Evolutionary conservation across 1,140 invertebrate genomes (phyloP).

Genomic region (Drosophila ananassae): DNA sequence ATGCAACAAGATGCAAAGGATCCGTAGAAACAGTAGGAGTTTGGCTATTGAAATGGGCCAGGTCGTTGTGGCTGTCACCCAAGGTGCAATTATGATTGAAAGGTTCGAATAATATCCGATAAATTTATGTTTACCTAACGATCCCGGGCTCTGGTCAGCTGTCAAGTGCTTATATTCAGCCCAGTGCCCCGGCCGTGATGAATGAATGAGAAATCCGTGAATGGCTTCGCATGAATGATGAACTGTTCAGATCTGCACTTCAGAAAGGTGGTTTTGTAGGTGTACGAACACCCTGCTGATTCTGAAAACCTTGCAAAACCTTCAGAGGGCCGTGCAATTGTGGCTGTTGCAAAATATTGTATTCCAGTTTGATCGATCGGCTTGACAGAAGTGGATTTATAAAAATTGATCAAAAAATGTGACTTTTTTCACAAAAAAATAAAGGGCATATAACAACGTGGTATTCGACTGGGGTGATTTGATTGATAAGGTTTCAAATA

Average conservation of each 20-base stretch:
- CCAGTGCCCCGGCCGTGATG: conserved; percentile 43
- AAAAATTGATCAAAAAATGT: conserved; percentile 56
- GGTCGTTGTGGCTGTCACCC: conserved; percentile 53
- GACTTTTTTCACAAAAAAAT: conserved; percentile 44
- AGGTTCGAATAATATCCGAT: conserved; percentile 83
- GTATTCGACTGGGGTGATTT: background rate
- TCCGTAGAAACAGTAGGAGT: conserved; percentile 53
- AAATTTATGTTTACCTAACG: conserved; percentile 82
- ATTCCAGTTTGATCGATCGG: conserved; percentile 60
- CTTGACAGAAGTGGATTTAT: conserved; percentile 16
- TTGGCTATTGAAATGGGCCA: conserved; percentile 34
- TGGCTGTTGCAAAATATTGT: conserved; percentile 55
- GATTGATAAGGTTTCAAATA: background rate
- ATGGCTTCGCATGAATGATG: conserved; percentile 61
- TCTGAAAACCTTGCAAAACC: conserved; percentile 29
- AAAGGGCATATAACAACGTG: background rate
- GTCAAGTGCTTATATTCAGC: conserved; percentile 59
- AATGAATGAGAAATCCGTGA: conserved; percentile 55
- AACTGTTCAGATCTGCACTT: conserved; percentile 30
- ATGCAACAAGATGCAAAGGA: conserved; percentile 32
- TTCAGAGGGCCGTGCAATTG: conserved; percentile 54
- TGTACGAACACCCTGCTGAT: conserved; percentile 37
- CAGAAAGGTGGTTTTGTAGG: conserved; percentile 45
- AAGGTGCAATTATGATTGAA: conserved; percentile 79
- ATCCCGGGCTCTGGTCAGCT: conserved; percentile 64